Conservation (phyloP, 2,888 invertebrate species). For the Punctoribates punctum region DNA sequence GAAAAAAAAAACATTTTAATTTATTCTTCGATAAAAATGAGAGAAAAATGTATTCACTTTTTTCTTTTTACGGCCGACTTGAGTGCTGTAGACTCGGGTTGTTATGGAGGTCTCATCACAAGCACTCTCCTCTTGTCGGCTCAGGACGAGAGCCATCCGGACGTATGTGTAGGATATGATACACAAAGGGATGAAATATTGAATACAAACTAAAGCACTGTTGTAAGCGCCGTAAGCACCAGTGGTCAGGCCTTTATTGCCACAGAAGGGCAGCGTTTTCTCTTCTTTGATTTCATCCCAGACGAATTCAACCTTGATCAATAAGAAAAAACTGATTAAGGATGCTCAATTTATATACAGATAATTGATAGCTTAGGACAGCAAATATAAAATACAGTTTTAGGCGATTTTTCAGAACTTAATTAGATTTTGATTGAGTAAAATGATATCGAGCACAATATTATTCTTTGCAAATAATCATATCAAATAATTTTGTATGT, state of each 20-base stretch:
- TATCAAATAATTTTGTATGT: too few relatives aligned
- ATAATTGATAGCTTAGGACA: too few relatives aligned
- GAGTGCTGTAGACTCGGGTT: not conserved
- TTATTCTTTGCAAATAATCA: too few relatives aligned
- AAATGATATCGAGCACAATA: too few relatives aligned
- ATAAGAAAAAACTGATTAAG: too few relatives aligned
- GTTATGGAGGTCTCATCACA: not conserved
- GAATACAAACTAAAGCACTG: conserved; percentile 54
- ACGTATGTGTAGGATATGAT: conserved; percentile 80
- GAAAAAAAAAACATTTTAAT: conserved; percentile 18
- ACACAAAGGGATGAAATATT: conserved; percentile 72
- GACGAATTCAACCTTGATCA: conserved; percentile 22
- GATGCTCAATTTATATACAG: too few relatives aligned
- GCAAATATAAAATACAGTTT: too few relatives aligned
- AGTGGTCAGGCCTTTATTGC: conserved; percentile 50
- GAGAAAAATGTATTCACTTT: conserved; percentile 25
- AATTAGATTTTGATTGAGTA: too few relatives aligned
- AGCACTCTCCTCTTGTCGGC: not conserved
- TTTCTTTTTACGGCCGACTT: conserved; percentile 24
- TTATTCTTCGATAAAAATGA: conserved; percentile 23
- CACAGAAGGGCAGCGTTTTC: conserved; percentile 52
- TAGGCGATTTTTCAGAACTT: too few relatives aligned
- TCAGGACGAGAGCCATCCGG: conserved; percentile 69
- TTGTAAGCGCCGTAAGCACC: conserved; percentile 51
- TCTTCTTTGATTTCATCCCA: conserved; percentile 23